phyloP scores from a whole-genome alignment of 2,797 vertebrate genomes.

The Propithecus deckenii region DNA sequence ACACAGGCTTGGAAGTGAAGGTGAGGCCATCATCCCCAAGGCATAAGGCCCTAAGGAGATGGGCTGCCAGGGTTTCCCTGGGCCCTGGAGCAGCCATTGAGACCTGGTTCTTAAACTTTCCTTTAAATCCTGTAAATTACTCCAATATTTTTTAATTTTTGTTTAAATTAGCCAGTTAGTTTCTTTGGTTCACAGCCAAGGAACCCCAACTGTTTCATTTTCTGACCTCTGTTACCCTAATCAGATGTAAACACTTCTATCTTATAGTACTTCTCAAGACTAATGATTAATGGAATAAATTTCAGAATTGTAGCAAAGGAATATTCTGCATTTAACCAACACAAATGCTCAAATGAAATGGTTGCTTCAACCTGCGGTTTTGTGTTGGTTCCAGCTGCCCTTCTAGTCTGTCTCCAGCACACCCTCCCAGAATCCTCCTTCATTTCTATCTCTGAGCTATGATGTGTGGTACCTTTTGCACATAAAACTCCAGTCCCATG shows the following conservation, averaged over 20 bases:
- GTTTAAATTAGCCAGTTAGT: not conserved
- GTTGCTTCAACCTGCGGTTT: not conserved
- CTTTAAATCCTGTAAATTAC: not conserved
- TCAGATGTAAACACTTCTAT: not conserved
- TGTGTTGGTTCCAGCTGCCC: not conserved
- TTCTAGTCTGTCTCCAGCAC: not conserved
- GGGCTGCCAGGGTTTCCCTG: not conserved
- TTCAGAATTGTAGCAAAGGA: not conserved
- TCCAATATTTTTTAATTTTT: not conserved
- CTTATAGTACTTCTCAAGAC: not conserved
- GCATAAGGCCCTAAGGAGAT: not conserved
- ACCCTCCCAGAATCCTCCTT: not conserved
- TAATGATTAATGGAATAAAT: not conserved
- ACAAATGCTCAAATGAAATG: not conserved
- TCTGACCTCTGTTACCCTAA: not conserved
- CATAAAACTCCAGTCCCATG: not conserved
- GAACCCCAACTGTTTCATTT: not conserved
- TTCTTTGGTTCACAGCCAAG: not conserved
- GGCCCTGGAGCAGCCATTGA: not conserved
- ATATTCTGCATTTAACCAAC: not conserved
- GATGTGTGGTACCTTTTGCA: not conserved
- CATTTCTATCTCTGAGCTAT: not conserved
- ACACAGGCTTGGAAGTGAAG: not conserved
- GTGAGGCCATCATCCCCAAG: not conserved
- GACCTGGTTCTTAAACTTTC: not conserved